Conservation (phyloP, 2,888 invertebrate genomes). For the Protonemura montana region DNA sequence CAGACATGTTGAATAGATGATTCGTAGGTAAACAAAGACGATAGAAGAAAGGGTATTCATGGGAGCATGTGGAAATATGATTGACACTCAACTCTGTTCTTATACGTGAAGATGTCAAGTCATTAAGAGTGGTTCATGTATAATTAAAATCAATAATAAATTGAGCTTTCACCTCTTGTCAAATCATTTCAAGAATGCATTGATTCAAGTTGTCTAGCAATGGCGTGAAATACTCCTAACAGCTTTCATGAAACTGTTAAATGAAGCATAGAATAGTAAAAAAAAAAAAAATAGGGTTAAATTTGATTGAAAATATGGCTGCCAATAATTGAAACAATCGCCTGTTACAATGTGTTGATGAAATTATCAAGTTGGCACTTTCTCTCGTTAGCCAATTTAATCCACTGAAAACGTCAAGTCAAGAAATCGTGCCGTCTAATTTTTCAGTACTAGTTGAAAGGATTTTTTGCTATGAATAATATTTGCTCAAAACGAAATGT, state of each 20-base stretch:
- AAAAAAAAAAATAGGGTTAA: not conserved
- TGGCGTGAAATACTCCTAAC: not conserved
- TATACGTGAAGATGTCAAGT: not conserved
- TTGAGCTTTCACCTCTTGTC: constrained; percentile 12
- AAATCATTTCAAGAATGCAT: not conserved
- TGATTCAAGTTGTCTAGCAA: not conserved
- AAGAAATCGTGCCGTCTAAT: not conserved
- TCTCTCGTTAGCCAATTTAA: not conserved
- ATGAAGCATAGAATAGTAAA: not conserved
- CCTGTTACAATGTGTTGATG: not conserved
- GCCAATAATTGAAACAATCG: not conserved
- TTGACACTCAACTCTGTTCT: not conserved
- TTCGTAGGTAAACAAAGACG: not conserved
- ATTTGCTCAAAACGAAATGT: not conserved
- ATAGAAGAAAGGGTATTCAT: not conserved
- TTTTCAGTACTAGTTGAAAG: constrained; percentile 14
- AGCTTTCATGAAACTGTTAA: not conserved
- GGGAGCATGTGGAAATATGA: not conserved
- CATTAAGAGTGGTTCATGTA: not conserved
- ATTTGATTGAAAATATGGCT: not conserved
- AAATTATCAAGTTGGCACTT: not conserved
- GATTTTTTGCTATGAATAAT: not conserved
- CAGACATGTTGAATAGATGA: not conserved
- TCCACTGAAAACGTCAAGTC: not conserved
- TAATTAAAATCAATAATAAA: constrained; percentile 12